Evolutionary conservation across 1,140 invertebrate species (phyloP).

Genomic region (Trypoxylus dichotomus): DNA sequence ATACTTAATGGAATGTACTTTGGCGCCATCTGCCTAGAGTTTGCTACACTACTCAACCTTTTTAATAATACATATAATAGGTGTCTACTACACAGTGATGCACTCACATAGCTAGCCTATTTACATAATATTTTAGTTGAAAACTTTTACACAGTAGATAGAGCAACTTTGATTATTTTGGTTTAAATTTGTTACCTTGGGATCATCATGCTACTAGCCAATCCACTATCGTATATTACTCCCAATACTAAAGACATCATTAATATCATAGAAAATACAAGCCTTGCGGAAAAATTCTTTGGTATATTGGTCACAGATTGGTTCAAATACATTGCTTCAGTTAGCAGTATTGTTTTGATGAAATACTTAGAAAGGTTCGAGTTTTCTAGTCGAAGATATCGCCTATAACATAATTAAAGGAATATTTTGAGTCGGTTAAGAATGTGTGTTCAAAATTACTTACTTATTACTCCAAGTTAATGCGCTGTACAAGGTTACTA

Average conservation of each 20-base stretch:
- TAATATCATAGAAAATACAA: conserved; percentile 7
- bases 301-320: neutral
- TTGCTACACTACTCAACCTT: too few species aligned
- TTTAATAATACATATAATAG: too few species aligned
- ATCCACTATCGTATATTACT: neutral
- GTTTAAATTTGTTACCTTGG: neutral
- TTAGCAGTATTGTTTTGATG: neutral
- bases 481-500: neutral
- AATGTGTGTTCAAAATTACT: neutral
- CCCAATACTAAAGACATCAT: neutral
- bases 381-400: neutral
- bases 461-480: neutral
- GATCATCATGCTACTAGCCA: conserved; percentile 26
- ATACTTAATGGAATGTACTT: too few species aligned
- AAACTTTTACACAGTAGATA: too few species aligned
- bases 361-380: neutral
- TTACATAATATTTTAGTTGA: too few species aligned
- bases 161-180: too few species aligned
- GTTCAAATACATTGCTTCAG: conserved; percentile 14
- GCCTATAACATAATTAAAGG: neutral
- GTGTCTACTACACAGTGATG: too few species aligned
- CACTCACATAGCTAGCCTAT: too few species aligned
- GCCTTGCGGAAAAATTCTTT: neutral
- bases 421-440: neutral
- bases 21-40: too few species aligned